Percentiles rank a stretch among this genome's conserved stretches.
These are phyloP conservation scores for Eulemur macaco DNA, from an alignment of 2,113 vertebrate genomes.

Conservation along the genomic window DNA sequence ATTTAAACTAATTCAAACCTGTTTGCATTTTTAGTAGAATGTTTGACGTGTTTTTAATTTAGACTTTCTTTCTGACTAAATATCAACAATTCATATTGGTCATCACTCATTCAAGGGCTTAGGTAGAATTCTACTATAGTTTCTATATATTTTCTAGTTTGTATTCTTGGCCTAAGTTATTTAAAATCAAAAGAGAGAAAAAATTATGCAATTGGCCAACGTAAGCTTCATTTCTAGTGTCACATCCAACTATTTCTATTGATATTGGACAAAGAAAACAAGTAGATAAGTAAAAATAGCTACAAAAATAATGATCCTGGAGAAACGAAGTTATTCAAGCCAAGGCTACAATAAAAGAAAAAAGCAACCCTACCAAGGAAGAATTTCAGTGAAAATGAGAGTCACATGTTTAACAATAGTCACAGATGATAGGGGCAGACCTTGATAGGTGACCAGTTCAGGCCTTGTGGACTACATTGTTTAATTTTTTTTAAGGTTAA, in stretches of 20 bases:
- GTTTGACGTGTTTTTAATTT: not conserved
- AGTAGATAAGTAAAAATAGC: not conserved
- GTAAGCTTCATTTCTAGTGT: not conserved
- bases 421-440: not conserved
- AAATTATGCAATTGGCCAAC: not conserved
- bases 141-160: not conserved
- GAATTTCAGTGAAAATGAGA: not conserved
- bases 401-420: fast-evolving
- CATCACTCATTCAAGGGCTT: not conserved
- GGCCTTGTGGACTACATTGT: not conserved
- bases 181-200: not conserved
- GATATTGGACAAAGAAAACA: constrained; percentile 38
- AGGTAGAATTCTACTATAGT: not conserved
- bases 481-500: not conserved
- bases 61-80: not conserved
- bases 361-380: not conserved
- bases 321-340: not conserved
- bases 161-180: not conserved
- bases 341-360: not conserved
- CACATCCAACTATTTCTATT: not conserved
- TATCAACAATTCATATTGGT: not conserved
- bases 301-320: not conserved
- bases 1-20: not conserved
- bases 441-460: fast-evolving
- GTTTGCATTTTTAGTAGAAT: not conserved